Percentiles rank a stretch among this genome's conserved stretches.
phyloP scores from a whole-genome alignment of 2,113 vertebrate genomes.

The Neomonachus schauinslandi region DNA sequence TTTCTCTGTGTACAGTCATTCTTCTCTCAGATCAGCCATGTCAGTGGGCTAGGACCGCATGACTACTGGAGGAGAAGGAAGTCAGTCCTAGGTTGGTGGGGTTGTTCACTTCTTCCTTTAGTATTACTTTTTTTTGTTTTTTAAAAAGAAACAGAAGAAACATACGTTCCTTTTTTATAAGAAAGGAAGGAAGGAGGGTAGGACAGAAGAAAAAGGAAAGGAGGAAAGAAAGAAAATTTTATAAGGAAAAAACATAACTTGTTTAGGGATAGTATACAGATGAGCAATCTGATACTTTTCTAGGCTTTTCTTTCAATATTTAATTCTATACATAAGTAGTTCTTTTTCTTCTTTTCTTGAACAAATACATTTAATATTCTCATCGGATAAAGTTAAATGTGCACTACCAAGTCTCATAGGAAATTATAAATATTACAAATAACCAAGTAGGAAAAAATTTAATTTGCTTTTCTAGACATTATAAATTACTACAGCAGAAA shows the following conservation, averaged over 20 bases:
- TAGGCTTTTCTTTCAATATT: neutral
- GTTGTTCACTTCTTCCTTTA: neutral
- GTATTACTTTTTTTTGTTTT: neutral
- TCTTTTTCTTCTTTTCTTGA: neutral
- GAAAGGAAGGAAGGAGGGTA: neutral
- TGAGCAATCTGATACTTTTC: neutral
- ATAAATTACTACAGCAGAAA: neutral
- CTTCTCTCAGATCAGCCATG: neutral
- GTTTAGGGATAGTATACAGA: neutral
- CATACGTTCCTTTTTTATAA: neutral
- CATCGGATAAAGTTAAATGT: neutral
- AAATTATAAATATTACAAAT: conserved; percentile 27
- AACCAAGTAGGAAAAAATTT: neutral
- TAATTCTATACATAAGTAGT: neutral
- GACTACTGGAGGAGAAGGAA: neutral
- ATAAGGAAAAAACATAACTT: neutral
- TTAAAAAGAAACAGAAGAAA: neutral
- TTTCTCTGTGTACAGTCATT: neutral
- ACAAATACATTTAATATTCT: neutral
- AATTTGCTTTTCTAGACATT: neutral
- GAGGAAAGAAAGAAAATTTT: neutral
- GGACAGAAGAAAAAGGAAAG: neutral
- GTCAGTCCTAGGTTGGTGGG: neutral
- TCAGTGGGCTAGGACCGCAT: neutral
- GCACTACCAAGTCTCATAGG: neutral